A percentile compares a stretch with the other conserved stretches of the same genome.
phyloP scores from a whole-genome alignment of 2,113 vertebrate species.

The Lepisosteus osseus region DNA sequence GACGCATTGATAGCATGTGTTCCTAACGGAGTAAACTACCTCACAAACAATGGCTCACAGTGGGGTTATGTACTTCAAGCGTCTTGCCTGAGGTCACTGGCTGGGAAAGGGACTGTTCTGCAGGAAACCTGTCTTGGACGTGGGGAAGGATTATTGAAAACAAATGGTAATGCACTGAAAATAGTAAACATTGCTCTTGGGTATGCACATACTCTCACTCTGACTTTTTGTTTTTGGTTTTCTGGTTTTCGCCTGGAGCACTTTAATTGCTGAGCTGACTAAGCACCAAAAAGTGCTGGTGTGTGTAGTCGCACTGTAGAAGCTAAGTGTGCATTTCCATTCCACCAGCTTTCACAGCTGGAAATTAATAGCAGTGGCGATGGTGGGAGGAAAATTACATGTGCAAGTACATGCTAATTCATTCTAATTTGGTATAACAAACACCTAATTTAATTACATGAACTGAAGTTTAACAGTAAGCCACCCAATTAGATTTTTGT shows the following conservation, averaged over 20 bases:
- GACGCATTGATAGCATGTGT: slow-evolving; percentile 11
- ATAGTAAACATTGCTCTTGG: slow-evolving; percentile 17
- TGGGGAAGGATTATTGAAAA: not conserved
- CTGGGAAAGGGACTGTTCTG: not conserved
- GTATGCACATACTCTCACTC: not conserved
- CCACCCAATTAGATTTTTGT: slow-evolving; percentile 49
- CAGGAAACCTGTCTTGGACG: not conserved
- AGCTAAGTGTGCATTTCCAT: slow-evolving; percentile 11
- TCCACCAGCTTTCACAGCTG: slow-evolving; percentile 28
- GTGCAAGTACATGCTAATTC: slow-evolving; percentile 42
- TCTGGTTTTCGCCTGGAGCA: slow-evolving; percentile 11
- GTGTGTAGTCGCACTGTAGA: slow-evolving; percentile 16
- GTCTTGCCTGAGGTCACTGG: slow-evolving; percentile 1
- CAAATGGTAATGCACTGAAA: slow-evolving; percentile 1
- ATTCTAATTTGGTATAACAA: slow-evolving; percentile 47
- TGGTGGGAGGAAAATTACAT: slow-evolving; percentile 25
- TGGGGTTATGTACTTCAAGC: not conserved
- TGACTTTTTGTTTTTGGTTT: not conserved
- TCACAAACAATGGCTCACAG: slow-evolving; percentile 5
- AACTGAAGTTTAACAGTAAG: slow-evolving; percentile 41
- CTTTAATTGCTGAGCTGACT: slow-evolving; percentile 12
- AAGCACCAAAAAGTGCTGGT: not conserved
- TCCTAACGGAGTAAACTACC: not conserved
- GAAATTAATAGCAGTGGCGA: slow-evolving; percentile 22
- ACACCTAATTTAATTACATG: slow-evolving; percentile 52